phyloP scores from a whole-genome alignment of 1,140 invertebrate species.

The Lasioglossum baleicum region DNA sequence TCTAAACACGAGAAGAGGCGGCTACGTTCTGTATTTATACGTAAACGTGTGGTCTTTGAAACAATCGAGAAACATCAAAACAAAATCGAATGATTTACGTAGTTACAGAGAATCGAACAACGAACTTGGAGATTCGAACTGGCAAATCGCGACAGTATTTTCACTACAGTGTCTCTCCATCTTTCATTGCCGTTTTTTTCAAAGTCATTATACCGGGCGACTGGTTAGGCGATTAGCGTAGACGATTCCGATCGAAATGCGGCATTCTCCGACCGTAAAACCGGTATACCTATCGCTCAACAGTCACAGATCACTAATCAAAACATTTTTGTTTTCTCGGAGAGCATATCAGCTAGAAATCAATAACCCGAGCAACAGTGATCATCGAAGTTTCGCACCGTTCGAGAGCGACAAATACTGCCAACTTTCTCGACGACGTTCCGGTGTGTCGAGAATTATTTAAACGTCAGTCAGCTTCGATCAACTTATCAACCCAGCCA shows the following conservation, averaged over 20 bases:
- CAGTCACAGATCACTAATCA: not conserved
- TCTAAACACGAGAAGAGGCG: conserved; percentile 35
- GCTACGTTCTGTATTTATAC: not conserved
- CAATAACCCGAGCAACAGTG: conserved; percentile 67
- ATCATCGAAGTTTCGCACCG: conserved; percentile 27
- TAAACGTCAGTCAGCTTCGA: conserved; percentile 24
- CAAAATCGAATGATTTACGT: not conserved
- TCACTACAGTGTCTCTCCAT: not conserved
- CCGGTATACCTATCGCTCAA: conserved; percentile 23
- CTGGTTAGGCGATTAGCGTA: too few relatives aligned
- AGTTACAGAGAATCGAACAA: not conserved
- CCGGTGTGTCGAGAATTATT: conserved; percentile 27
- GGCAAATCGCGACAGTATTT: not conserved
- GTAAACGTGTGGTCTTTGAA: too few relatives aligned
- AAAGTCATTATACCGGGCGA: too few relatives aligned
- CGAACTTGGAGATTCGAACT: not conserved
- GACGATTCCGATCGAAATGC: not conserved
- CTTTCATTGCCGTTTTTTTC: not conserved
- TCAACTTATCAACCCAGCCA: not conserved
- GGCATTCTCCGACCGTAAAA: not conserved
- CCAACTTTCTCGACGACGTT: conserved; percentile 38
- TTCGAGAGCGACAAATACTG: conserved; percentile 32
- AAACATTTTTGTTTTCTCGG: conserved; percentile 39
- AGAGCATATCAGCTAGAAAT: conserved; percentile 63
- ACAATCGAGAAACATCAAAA: not conserved